Evolutionary conservation across 2,888 invertebrate genomes (phyloP).

Genomic region (Meandrusa payeni): DNA sequence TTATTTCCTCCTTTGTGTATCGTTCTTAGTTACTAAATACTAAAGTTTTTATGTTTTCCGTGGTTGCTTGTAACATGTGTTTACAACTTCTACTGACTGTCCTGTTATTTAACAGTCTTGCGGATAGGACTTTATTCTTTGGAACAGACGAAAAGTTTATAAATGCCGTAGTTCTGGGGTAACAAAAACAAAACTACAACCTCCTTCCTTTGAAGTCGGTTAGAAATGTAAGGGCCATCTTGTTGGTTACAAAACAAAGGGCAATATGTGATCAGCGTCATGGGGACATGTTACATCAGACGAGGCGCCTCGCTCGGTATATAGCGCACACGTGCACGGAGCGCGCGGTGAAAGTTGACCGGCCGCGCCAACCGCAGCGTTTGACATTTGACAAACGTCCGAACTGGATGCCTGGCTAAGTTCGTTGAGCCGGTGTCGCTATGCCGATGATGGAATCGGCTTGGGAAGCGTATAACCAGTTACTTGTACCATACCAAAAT

Average conservation of each 20-base stretch:
- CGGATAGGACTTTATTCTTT: too few relatives aligned
- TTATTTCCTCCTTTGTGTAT: too few relatives aligned
- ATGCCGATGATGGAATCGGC: background rate
- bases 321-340: conserved; percentile 32
- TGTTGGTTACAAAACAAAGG: conserved; percentile 5
- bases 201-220: too few relatives aligned
- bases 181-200: too few relatives aligned
- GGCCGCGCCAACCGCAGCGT: conserved; percentile 35
- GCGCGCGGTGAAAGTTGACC: conserved; percentile 61
- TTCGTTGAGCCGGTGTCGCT: conserved; percentile 32
- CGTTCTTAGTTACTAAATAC: too few relatives aligned
- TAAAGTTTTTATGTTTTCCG: too few relatives aligned
- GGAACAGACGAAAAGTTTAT: too few relatives aligned
- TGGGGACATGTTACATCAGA: conserved; percentile 28
- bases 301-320: conserved; percentile 22
- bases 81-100: too few relatives aligned
- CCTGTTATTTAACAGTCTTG: too few relatives aligned
- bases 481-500: conserved; percentile 5
- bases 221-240: too few relatives aligned
- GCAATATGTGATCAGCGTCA: conserved; percentile 4
- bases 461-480: conserved; percentile 1
- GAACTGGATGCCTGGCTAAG: conserved; percentile 38
- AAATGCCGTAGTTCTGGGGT: too few relatives aligned
- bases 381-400: conserved; percentile 50
- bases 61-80: too few relatives aligned